These are phyloP conservation scores for Erebia aethiops DNA, from an alignment of 2,888 invertebrate genomes.

Conservation along the genomic window DNA sequence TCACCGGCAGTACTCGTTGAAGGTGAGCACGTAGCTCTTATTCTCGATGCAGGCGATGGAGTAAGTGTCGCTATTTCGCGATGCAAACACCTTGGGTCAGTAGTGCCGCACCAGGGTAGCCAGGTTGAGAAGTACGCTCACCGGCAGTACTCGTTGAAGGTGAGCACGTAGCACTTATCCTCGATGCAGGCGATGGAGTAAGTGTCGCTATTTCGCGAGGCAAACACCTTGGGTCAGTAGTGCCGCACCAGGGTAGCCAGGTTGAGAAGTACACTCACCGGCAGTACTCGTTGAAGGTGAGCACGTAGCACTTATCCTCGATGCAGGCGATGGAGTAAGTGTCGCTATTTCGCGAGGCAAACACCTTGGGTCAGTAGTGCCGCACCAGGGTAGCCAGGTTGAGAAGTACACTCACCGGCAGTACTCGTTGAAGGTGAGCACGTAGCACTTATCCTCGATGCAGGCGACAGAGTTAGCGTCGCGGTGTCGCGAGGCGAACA, in stretches of 20 bases:
- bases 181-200: slow-evolving; percentile 99
- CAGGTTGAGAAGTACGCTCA: slow-evolving; percentile 61
- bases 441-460: slow-evolving; percentile 98
- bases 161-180: slow-evolving; percentile 98
- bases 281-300: slow-evolving; percentile 98
- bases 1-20: slow-evolving; percentile 98
- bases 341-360: slow-evolving; percentile 97
- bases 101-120: neutral
- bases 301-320: slow-evolving; percentile 98
- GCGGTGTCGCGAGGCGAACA: slow-evolving; percentile 97
- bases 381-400: neutral
- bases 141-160: slow-evolving; percentile 98
- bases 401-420: slow-evolving; percentile 88
- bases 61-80: slow-evolving; percentile 96
- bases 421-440: slow-evolving; percentile 97
- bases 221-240: slow-evolving; percentile 96
- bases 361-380: slow-evolving; percentile 85
- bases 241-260: slow-evolving; percentile 53
- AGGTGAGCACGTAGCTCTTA: slow-evolving; percentile 97
- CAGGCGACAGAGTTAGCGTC: slow-evolving; percentile 98
- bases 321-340: slow-evolving; percentile 98
- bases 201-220: slow-evolving; percentile 96
- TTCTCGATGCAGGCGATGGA: slow-evolving; percentile 99
- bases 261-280: slow-evolving; percentile 83
- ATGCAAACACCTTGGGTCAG: slow-evolving; percentile 93